phyloP scores from a whole-genome alignment of 2,113 vertebrate species.

The Pituophis catenifer region DNA sequence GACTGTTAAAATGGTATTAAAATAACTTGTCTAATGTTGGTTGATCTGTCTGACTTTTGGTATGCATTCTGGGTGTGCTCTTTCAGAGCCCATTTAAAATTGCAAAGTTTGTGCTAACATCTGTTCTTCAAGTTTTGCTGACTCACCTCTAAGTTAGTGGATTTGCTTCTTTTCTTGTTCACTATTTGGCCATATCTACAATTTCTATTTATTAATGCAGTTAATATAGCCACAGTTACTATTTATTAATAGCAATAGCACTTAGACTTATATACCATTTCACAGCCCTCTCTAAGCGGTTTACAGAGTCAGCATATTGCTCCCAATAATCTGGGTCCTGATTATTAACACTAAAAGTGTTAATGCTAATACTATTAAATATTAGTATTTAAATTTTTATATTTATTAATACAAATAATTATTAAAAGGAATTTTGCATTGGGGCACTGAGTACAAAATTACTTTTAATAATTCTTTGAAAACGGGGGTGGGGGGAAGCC shows the following conservation, averaged over 20 bases:
- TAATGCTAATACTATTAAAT: neutral
- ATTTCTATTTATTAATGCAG: neutral
- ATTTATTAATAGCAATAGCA: neutral
- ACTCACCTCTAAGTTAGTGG: neutral
- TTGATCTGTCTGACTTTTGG: neutral
- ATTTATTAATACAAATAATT: neutral
- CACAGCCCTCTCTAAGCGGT: too few species aligned
- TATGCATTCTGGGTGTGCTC: neutral
- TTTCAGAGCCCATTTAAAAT: neutral
- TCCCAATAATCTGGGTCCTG: too few species aligned
- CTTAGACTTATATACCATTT: too few species aligned
- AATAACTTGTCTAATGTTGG: neutral
- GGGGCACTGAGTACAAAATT: neutral
- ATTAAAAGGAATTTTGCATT: neutral
- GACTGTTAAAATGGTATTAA: neutral
- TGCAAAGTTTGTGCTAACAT: neutral
- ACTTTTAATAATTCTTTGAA: neutral
- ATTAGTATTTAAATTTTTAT: neutral
- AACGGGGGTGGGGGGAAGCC: neutral
- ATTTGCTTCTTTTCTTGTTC: neutral
- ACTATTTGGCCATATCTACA: neutral
- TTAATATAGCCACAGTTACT: neutral
- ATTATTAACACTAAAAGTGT: neutral
- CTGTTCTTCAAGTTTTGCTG: neutral
- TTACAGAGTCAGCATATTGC: too few species aligned